Conservation (phyloP, 1,140 invertebrate species). For the Hyphantria cunea region DNA sequence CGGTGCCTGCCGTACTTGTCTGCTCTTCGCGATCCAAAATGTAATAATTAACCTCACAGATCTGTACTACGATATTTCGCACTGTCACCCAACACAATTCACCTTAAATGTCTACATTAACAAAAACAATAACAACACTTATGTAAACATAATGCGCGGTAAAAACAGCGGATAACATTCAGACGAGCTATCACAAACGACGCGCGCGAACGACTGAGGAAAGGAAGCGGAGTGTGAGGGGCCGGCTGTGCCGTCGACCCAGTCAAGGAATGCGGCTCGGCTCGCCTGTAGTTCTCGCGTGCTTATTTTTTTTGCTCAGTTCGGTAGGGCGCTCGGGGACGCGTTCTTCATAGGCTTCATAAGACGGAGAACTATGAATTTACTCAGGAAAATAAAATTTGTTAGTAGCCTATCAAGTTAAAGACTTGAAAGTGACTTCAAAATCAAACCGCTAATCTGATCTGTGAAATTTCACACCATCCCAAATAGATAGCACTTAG, state of each 20-base stretch:
- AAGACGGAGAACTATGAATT: background rate
- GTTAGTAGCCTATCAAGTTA: too few relatives aligned
- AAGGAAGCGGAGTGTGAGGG: constrained; percentile 57
- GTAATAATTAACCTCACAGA: constrained; percentile 39
- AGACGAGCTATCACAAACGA: constrained; percentile 56
- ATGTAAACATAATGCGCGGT: constrained; percentile 73
- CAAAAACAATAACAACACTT: constrained; percentile 70
- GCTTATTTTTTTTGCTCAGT: constrained; percentile 64
- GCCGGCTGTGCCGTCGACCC: constrained; percentile 68
- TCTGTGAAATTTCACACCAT: too few relatives aligned
- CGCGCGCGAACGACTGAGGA: constrained; percentile 73
- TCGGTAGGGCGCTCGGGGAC: constrained; percentile 46
- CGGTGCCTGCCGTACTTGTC: constrained; percentile 70
- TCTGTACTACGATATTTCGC: constrained; percentile 36
- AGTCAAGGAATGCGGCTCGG: constrained; percentile 75
- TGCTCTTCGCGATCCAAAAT: constrained; percentile 54
- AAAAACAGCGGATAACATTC: constrained; percentile 48
- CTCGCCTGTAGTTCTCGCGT: constrained; percentile 65
- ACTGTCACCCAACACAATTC: constrained; percentile 58
- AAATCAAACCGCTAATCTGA: too few relatives aligned
- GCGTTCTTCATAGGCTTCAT: constrained; percentile 14
- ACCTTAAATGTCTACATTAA: constrained; percentile 38
- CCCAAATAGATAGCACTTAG: too few relatives aligned
- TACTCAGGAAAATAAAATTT: background rate
- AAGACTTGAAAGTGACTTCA: too few relatives aligned